Evolutionary conservation across 1,140 invertebrate genomes (phyloP).

Genomic region (Musca vetustissima): DNA sequence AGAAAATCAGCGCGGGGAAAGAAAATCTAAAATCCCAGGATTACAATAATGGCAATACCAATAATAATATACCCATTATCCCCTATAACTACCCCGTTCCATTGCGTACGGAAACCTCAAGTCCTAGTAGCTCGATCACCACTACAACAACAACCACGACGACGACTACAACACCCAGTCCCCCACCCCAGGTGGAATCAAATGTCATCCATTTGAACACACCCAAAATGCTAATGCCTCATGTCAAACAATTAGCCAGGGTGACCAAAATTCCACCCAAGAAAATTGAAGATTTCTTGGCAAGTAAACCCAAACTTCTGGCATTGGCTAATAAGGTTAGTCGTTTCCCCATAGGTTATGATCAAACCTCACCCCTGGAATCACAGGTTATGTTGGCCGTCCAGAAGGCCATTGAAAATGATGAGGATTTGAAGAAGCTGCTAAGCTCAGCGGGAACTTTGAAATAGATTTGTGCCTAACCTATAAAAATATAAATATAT

Average conservation of each 20-base stretch:
- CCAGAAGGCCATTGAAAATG: slow-evolving; percentile 38
- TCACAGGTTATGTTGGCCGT: slow-evolving; percentile 41
- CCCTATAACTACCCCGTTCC: slow-evolving; percentile 50
- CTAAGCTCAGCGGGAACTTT: slow-evolving; percentile 38
- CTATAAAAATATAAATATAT: too few species aligned
- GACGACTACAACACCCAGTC: background rate
- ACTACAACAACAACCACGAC: background rate
- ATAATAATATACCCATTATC: slow-evolving; percentile 21
- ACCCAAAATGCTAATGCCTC: slow-evolving; percentile 34
- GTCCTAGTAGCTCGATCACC: background rate
- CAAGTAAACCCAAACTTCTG: slow-evolving; percentile 46
- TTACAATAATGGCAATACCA: background rate
- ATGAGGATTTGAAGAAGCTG: slow-evolving; percentile 39
- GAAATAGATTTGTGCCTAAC: slow-evolving; percentile 15
- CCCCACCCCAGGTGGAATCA: background rate
- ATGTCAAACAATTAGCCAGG: slow-evolving; percentile 40
- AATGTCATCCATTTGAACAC: slow-evolving; percentile 15
- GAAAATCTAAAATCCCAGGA: background rate
- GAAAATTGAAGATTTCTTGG: slow-evolving; percentile 38
- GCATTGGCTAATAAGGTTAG: slow-evolving; percentile 46
- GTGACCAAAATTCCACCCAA: slow-evolving; percentile 41
- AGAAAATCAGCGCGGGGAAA: background rate
- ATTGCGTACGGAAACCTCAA: slow-evolving; percentile 25
- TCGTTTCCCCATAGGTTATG: slow-evolving; percentile 38
- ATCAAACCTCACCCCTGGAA: slow-evolving; percentile 38